Evolutionary conservation across 2,888 invertebrate species (phyloP).

Genomic region (Eupithecia tripunctaria): DNA sequence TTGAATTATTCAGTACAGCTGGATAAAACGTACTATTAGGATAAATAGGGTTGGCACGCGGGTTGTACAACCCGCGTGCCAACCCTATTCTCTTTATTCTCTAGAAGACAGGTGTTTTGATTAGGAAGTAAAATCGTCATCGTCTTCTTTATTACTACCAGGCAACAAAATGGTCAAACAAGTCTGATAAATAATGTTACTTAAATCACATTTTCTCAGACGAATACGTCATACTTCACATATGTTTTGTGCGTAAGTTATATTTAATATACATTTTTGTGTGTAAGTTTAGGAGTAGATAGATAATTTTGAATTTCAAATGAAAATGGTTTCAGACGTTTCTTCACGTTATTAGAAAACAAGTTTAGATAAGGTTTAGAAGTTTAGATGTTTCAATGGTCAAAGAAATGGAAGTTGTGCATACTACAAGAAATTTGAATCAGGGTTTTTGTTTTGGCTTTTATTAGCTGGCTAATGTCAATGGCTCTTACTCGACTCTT

Average conservation of each 20-base stretch:
- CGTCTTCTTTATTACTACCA: not conserved
- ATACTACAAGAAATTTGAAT: not conserved
- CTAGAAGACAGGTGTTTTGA: not conserved
- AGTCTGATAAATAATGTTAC: not conserved
- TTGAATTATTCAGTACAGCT: slow-evolving; percentile 22
- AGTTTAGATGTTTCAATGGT: too few relatives aligned
- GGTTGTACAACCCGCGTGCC: too few relatives aligned
- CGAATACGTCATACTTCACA: too few relatives aligned
- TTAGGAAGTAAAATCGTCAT: not conserved
- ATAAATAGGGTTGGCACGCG: slow-evolving; percentile 16
- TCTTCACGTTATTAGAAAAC: not conserved
- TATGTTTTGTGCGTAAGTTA: too few relatives aligned
- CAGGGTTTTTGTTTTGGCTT: not conserved
- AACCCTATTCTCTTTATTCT: too few relatives aligned
- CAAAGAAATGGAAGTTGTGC: not conserved
- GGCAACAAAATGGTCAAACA: not conserved
- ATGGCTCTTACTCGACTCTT: too few relatives aligned
- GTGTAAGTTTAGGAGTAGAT: too few relatives aligned
- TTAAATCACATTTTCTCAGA: too few relatives aligned
- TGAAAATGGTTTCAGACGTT: not conserved
- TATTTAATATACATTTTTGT: too few relatives aligned
- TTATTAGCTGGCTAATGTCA: not conserved
- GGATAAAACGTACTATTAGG: slow-evolving; percentile 17
- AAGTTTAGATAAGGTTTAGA: not conserved
- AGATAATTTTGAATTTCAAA: too few relatives aligned